Evolutionary conservation across 2,797 vertebrate species (phyloP).

Genomic region (Anguilla obscura): DNA sequence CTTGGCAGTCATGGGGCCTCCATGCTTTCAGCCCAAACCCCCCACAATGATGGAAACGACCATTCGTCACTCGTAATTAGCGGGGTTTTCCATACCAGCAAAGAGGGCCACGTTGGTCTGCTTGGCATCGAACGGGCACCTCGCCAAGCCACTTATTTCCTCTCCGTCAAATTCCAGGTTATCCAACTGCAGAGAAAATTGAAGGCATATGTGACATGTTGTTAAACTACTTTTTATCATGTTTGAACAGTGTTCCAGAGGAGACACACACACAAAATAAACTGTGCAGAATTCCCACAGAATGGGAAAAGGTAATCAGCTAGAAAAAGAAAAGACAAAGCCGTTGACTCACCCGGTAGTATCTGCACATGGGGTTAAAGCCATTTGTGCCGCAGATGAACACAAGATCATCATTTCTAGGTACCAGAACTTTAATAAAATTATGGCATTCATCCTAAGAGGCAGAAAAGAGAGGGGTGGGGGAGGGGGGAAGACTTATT

Average conservation of each 20-base stretch:
- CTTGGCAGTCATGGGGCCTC: slow-evolving; percentile 33
- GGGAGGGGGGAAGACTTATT: neutral
- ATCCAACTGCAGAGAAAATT: slow-evolving; percentile 83
- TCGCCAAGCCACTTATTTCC: slow-evolving; percentile 97
- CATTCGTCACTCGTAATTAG: slow-evolving; percentile 69
- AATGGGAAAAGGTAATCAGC: neutral
- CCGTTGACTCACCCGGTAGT: slow-evolving; percentile 87
- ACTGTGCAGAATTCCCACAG: neutral
- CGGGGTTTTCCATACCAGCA: slow-evolving; percentile 81
- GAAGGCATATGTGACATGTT: slow-evolving; percentile 31
- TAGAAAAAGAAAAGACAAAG: neutral
- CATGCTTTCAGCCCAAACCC: slow-evolving; percentile 45
- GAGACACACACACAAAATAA: slow-evolving; percentile 14
- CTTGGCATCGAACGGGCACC: slow-evolving; percentile 97
- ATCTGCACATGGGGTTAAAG: slow-evolving; percentile 98
- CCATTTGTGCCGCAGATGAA: slow-evolving; percentile 98
- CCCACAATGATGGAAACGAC: slow-evolving; percentile 51
- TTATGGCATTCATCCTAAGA: slow-evolving; percentile 98
- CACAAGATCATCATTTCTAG: slow-evolving; percentile 94
- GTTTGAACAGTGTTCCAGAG: neutral
- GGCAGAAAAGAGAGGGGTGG: slow-evolving; percentile 15
- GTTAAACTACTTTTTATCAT: slow-evolving; percentile 11
- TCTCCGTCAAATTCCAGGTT: slow-evolving; percentile 98
- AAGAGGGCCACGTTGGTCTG: slow-evolving; percentile 99
- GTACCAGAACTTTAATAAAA: slow-evolving; percentile 98